phyloP scores from a whole-genome alignment of 2,113 vertebrate genomes.

The Prochilodus magdalenae region DNA sequence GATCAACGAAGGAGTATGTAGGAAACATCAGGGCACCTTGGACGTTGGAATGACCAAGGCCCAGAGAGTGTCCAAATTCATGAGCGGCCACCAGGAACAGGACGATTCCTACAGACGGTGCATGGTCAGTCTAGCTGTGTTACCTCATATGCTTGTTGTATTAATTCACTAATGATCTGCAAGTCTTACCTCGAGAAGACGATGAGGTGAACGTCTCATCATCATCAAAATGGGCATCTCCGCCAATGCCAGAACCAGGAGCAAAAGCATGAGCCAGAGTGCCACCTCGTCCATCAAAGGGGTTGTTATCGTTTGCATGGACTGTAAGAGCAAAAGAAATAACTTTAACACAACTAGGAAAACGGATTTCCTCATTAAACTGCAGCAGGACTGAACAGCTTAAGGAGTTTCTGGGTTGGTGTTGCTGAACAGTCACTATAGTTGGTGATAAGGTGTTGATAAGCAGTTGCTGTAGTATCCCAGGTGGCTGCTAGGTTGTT shows the following conservation, averaged over 20 bases:
- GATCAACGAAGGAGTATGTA: constrained; percentile 78
- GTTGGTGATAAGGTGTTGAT: too few relatives aligned
- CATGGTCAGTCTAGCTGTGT: not conserved
- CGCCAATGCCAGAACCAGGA: constrained; percentile 75
- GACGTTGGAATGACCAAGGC: constrained; percentile 86
- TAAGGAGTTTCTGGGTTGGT: too few relatives aligned
- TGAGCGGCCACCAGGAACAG: constrained; percentile 92
- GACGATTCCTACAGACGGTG: constrained; percentile 77
- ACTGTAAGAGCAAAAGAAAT: not conserved
- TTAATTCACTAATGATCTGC: not conserved
- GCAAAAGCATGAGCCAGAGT: constrained; percentile 84
- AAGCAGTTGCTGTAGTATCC: too few relatives aligned
- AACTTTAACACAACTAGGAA: too few relatives aligned
- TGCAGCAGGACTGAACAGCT: too few relatives aligned
- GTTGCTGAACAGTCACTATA: too few relatives aligned
- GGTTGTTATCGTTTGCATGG: not conserved
- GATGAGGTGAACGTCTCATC: constrained; percentile 78
- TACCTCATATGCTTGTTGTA: too few relatives aligned
- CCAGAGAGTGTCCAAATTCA: constrained; percentile 93
- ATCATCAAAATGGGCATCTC: constrained; percentile 89
- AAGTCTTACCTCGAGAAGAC: constrained; percentile 61
- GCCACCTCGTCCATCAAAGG: constrained; percentile 78
- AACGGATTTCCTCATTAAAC: too few relatives aligned
- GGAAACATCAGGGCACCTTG: constrained; percentile 91
- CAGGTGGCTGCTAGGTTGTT: too few relatives aligned